Evolutionary conservation across 2,113 vertebrate species (phyloP), one percentile per base, ranked within the genome.

Genomic region (Nanorana parkeri): DNA sequence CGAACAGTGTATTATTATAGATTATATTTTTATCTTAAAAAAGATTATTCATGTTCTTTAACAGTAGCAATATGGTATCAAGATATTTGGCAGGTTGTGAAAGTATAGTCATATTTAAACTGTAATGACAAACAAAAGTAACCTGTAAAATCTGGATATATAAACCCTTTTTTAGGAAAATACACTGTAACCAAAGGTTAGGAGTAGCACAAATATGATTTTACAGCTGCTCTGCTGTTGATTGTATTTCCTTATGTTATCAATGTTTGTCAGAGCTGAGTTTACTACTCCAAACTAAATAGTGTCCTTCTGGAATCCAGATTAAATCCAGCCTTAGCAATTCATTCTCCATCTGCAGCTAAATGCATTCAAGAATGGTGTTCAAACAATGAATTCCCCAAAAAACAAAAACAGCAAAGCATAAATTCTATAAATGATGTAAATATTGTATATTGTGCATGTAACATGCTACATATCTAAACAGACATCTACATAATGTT

Each of bases 341-440:
- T 47, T 23, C 65, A 71, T 61, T 26, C 17, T 71, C 78, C 67
- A 61, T 80, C 66, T 80, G 66, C 58, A 71, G 23, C 55, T 60
- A 69, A 47, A 69, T 23, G 36, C 66, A 26, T 69, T 68, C 21
- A 28, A 17, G 61, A 8, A n/a, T 28, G 13, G 28, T 54, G 17
- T 51, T 77, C 41, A 28, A 52, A 41, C 16, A 54, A 24, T 10
- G 52, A 36, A n/a, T 52, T 21, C 21, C 68, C 29, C 36, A 68
- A 68, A 68, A 51, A 36, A n/a, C 8, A 6, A 4, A 47, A 47
- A 47, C 3, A 15, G 1, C 13, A 11, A 47, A 47, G 41, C 41
- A 47, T 47, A 15, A 47, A 47, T 47, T 13, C 41, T 47, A 47
- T 47, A 47, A 11, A 47, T 47, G 10, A 47, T 10, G 8, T 47